Conservation (phyloP, 2,113 vertebrate genomes). For the Podarcis muralis region DNA sequence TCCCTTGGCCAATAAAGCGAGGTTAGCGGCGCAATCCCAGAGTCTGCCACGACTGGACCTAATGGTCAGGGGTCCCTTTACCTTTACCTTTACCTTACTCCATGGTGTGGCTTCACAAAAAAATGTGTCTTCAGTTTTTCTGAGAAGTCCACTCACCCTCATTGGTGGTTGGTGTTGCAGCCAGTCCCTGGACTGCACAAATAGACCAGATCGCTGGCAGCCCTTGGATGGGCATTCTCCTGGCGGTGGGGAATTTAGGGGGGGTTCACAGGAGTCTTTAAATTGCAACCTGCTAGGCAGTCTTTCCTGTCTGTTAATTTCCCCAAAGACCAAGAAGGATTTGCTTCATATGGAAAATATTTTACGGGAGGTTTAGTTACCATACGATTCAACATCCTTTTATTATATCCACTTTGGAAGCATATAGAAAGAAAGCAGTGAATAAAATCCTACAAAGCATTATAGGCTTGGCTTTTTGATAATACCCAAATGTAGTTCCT, state of each 20-base stretch:
- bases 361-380: neutral
- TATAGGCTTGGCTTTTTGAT: too few relatives aligned
- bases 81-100: neutral
- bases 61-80: too few relatives aligned
- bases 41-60: too few relatives aligned
- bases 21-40: rapidly evolving
- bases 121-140: neutral
- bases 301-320: neutral
- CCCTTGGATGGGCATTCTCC: too few relatives aligned
- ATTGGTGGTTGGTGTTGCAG: too few relatives aligned
- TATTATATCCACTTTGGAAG: neutral
- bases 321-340: neutral
- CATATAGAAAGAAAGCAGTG: neutral
- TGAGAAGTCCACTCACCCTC: neutral
- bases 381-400: neutral
- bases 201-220: too few relatives aligned
- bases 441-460: neutral
- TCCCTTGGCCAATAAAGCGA: too few relatives aligned
- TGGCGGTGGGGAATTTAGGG: too few relatives aligned
- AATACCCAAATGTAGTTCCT: neutral
- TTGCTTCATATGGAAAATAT: neutral
- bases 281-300: too few relatives aligned
- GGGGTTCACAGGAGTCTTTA: too few relatives aligned
- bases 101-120: neutral
- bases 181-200: too few relatives aligned